A percentile compares a stretch with the other conserved stretches of the same genome.
Conservation (phyloP, 2,888 invertebrate genomes). For the Alloscopus bannaensis region DNA sequence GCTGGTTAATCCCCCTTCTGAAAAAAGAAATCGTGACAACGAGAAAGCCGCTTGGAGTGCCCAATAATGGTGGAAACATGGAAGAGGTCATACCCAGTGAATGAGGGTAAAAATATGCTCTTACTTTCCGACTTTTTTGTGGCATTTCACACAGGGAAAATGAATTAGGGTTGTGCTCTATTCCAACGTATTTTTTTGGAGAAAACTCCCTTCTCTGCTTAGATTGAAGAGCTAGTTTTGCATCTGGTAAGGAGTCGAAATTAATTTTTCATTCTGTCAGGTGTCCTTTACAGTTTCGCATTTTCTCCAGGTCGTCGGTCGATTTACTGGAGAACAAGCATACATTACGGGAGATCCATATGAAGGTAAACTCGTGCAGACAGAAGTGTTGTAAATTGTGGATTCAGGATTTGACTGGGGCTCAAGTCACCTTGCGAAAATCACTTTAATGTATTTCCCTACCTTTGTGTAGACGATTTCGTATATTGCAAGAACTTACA, state of each 20-base stretch:
- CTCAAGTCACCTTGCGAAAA: conserved; percentile 30
- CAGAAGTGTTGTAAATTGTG: too few species aligned
- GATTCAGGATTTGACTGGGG: background rate
- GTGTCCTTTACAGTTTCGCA: conserved; percentile 45
- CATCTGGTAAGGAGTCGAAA: conserved; percentile 18
- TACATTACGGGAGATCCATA: too few species aligned
- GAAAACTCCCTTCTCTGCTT: conserved; percentile 16
- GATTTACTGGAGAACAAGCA: background rate
- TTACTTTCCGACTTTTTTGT: background rate
- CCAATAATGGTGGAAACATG: conserved; percentile 44
- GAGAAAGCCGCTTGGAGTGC: conserved; percentile 15
- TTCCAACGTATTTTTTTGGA: conserved; percentile 1
- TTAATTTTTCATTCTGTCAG: conserved; percentile 62
- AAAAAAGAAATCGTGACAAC: conserved; percentile 34
- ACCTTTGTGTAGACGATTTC: background rate
- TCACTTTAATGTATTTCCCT: conserved; percentile 19
- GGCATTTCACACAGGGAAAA: conserved; percentile 7
- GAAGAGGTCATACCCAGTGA: conserved; percentile 46
- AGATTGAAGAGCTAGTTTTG: background rate
- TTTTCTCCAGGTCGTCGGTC: background rate
- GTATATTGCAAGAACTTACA: too few species aligned
- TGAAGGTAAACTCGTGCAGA: too few species aligned
- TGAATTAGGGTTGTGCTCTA: too few species aligned
- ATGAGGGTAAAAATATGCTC: too few species aligned
- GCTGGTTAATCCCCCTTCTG: conserved; percentile 11